phyloP scores from a whole-genome alignment of 92 coral and sea anemone genomes.

The Palythoa heliodiscus region DNA sequence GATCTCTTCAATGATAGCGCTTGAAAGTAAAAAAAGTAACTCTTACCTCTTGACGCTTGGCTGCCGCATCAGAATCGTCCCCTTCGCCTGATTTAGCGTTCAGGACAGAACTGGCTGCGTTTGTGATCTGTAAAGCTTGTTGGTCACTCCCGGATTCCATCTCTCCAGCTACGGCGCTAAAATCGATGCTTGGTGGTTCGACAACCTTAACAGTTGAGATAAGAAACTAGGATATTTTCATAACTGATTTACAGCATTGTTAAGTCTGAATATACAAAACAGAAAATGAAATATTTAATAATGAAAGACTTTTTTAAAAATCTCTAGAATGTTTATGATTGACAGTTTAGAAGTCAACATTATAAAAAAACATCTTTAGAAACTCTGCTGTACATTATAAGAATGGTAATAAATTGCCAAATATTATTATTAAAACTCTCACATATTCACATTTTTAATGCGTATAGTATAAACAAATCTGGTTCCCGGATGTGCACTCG shows the following conservation, averaged over 20 bases:
- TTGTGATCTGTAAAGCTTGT: slow-evolving; percentile 78
- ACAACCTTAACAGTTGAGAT: slow-evolving; percentile 53
- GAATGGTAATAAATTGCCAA: no score
- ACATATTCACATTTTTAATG: no score
- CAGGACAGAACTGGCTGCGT: slow-evolving; percentile 79
- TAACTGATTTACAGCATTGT: background rate
- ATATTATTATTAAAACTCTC: no score
- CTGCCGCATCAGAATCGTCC: slow-evolving; percentile 54
- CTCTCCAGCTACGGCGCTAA: slow-evolving; percentile 67
- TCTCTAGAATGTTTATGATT: no score
- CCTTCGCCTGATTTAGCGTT: slow-evolving; percentile 70
- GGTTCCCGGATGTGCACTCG: no score
- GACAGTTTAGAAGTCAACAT: no score
- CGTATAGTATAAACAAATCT: no score
- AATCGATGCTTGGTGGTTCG: slow-evolving; percentile 71
- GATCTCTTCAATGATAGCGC: background rate
- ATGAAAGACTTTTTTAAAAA: no score
- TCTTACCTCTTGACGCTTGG: slow-evolving; percentile 68
- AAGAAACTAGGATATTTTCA: background rate
- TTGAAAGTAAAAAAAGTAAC: background rate
- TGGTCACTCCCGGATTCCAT: slow-evolving; percentile 74
- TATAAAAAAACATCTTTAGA: no score
- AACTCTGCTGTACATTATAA: no score
- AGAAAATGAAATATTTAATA: no score
- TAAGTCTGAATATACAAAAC: no score